A percentile compares a stretch with the other conserved stretches of the same genome.
Conservation (phyloP, 2,113 vertebrate genomes). For the Lepus americanus region DNA sequence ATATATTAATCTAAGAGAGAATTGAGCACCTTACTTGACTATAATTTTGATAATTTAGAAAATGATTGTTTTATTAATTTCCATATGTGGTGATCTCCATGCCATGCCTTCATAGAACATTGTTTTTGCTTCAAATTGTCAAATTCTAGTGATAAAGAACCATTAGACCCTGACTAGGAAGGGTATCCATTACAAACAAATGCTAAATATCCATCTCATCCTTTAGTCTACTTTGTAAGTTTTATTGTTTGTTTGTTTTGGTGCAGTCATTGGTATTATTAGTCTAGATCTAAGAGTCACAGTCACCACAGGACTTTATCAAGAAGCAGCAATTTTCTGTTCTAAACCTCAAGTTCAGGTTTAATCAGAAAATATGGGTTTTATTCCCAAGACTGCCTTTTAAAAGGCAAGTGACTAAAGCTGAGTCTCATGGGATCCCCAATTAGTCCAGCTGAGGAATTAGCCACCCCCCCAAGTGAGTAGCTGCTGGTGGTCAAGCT, state of each 20-base stretch:
- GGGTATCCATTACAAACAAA: background rate
- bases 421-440: conserved; percentile 12
- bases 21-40: background rate
- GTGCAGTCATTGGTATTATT: background rate
- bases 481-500: background rate
- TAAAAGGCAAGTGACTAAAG: conserved; percentile 22
- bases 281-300: conserved; percentile 23
- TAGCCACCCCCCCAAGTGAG: background rate
- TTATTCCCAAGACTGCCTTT: conserved; percentile 38
- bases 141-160: conserved; percentile 50
- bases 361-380: conserved; percentile 60
- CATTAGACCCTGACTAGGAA: conserved; percentile 34
- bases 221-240: background rate
- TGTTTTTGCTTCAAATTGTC: background rate
- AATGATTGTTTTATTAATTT: conserved; percentile 20
- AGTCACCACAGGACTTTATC: conserved; percentile 21
- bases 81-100: background rate
- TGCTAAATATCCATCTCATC: conserved; percentile 25
- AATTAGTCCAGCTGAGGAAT: conserved; percentile 49
- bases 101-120: background rate
- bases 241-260: background rate
- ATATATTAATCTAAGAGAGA: background rate
- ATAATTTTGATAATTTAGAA: conserved; percentile 48
- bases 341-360: conserved; percentile 38
- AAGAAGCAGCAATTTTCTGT: conserved; percentile 59